Evolutionary conservation across 2,888 invertebrate species (phyloP), one percentile per base, ranked within the genome.

Genomic region (Stegophylla sp.): DNA sequence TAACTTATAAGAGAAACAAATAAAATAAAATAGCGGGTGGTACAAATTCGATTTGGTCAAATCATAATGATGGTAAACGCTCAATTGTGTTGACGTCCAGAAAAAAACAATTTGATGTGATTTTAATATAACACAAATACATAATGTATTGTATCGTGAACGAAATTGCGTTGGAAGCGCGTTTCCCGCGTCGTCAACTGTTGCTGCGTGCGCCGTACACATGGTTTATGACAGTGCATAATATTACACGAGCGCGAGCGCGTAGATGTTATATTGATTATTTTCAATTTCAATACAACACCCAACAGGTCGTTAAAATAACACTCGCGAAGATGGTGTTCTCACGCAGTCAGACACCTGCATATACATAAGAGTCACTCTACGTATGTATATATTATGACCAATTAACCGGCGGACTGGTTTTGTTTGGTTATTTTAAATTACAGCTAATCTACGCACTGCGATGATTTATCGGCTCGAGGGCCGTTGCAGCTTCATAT

Each of bases 301-400:
- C 79, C 79, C 79, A 71, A 79, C 79, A 48, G 79, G 79, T 79
- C 79, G 79, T 79, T 79, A 79, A 79, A 79, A 71, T 51, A 71
- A 63, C 79, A 71, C 63, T 71, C 34, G 79, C 48, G 59, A 41
- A 20, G 67, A 64, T 67, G 28, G 43, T 3, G 79, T 79, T 79
- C 79, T 79, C 79, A 79, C 79, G 79, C 79, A 51, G 79, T 79
- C 79, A 69, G 77, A 77, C 77, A 56, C 77, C 77, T 77, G 53
- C 15, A 34, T 15, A 7, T 7, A 34, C 34, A 34, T 7, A 34
- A 7, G 34, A 5, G 34, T 34, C 51, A 17, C 12, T 56, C 20
- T 15, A 15, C 4, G 34, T 56, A 23, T 20, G 23, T 45, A 26
- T 45, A 26, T 69, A 20, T 34, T 20, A 67, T 3, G 77, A 79